Percentiles rank a stretch among this genome's conserved stretches.
These are phyloP conservation scores for Miniopterus natalensis DNA, from an alignment of 2,113 vertebrate species.

Conservation along the genomic window DNA sequence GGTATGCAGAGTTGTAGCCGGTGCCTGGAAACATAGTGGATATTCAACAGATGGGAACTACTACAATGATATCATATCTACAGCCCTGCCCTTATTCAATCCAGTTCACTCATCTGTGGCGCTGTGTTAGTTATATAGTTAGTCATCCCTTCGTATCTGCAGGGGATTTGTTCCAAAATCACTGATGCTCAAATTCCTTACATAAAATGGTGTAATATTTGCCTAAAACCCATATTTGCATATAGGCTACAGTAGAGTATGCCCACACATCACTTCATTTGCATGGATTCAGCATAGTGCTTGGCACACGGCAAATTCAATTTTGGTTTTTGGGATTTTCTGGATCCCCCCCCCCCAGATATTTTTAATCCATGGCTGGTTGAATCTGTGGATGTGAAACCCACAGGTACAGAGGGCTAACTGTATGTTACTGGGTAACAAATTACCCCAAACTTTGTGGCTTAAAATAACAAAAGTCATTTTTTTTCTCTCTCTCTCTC, in stretches of 20 bases:
- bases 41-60: not conserved
- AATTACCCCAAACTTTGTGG: conserved; percentile 19
- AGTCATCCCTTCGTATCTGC: not conserved
- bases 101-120: not conserved
- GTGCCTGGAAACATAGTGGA: not conserved
- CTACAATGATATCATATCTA: not conserved
- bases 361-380: not conserved
- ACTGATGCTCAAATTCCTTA: not conserved
- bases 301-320: not conserved
- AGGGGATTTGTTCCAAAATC: not conserved
- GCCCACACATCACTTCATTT: not conserved
- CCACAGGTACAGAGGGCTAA: not conserved
- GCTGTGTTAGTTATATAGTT: not conserved
- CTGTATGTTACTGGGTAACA: not conserved
- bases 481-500: not conserved
- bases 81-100: not conserved
- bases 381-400: not conserved
- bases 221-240: not conserved
- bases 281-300: not conserved
- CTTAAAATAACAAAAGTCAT: not conserved
- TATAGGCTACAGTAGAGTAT: not conserved
- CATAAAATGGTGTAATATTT: not conserved
- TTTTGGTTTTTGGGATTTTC: not conserved
- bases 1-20: not conserved
- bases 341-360: not conserved